phyloP scores from a whole-genome alignment of 2,113 vertebrate species.

The Ceuthmochares aereus region DNA sequence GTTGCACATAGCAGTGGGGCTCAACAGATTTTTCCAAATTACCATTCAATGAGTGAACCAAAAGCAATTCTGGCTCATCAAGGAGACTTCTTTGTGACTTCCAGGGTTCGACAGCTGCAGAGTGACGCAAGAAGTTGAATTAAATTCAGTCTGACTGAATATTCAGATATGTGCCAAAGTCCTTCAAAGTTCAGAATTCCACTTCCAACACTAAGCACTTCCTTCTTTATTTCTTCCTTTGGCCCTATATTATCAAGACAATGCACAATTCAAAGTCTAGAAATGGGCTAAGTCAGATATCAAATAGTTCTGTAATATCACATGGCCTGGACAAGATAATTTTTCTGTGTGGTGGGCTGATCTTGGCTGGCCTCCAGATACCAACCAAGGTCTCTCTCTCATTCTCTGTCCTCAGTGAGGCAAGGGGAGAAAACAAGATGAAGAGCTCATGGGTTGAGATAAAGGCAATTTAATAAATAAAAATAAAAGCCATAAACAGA shows the following conservation, averaged over 20 bases:
- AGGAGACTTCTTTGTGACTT: neutral
- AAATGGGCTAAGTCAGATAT: neutral
- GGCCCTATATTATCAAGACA: neutral
- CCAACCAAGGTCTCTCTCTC: too few relatives aligned
- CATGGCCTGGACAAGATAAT: neutral
- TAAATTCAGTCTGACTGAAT: neutral
- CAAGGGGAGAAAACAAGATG: too few relatives aligned
- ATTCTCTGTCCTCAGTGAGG: too few relatives aligned
- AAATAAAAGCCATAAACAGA: neutral
- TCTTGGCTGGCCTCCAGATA: too few relatives aligned
- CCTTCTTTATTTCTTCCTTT: neutral
- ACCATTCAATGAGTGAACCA: neutral
- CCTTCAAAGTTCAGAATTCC: neutral
- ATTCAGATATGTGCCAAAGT: neutral
- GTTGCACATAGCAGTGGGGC: neutral
- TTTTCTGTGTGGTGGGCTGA: neutral
- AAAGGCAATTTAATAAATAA: neutral
- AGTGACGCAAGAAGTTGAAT: neutral
- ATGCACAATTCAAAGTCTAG: neutral
- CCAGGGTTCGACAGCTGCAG: neutral
- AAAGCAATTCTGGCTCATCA: neutral
- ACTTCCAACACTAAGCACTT: neutral
- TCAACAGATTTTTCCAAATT: neutral
- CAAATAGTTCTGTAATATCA: neutral
- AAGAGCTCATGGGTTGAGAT: too few relatives aligned